Evolutionary conservation across 2,113 vertebrate species (phyloP).

Genomic region (Probosciger aterrimus): DNA sequence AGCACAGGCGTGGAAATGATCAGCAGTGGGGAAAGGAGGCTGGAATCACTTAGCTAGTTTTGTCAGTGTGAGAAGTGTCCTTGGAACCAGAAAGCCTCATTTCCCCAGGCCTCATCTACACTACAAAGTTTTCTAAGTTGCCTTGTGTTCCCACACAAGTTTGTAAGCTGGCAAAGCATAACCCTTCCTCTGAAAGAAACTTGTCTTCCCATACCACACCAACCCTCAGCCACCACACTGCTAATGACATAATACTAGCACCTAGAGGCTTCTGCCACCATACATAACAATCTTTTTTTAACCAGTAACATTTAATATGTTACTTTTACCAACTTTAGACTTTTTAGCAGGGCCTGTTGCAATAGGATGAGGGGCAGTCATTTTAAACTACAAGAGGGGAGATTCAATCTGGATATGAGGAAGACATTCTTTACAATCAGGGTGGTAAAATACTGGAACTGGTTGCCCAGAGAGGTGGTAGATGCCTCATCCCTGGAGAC

Average conservation of each 20-base stretch:
- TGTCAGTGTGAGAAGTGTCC: neutral
- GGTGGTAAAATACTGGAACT: neutral
- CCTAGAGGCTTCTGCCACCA: neutral
- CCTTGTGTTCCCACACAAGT: neutral
- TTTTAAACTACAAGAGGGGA: neutral
- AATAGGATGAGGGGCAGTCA: neutral
- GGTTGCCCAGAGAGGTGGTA: neutral
- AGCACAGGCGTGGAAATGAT: neutral
- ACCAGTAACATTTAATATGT: neutral
- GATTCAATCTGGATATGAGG: neutral
- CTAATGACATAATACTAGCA: neutral
- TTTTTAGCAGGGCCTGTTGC: neutral
- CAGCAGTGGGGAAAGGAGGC: neutral
- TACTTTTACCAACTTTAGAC: neutral
- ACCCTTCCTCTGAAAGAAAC: neutral
- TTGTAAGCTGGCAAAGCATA: neutral
- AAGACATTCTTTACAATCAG: neutral
- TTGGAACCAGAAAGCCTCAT: neutral
- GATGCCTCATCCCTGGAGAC: neutral
- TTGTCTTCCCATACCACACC: neutral
- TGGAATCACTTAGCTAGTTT: constrained; percentile 8
- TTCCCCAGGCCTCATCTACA: constrained; percentile 19
- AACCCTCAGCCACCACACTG: neutral
- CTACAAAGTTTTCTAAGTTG: neutral
- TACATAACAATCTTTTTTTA: neutral